A percentile compares a stretch with the other conserved stretches of the same genome.
These are phyloP conservation scores for Octomys mimax DNA, from an alignment of 2,797 vertebrate species.

Conservation along the genomic window DNA sequence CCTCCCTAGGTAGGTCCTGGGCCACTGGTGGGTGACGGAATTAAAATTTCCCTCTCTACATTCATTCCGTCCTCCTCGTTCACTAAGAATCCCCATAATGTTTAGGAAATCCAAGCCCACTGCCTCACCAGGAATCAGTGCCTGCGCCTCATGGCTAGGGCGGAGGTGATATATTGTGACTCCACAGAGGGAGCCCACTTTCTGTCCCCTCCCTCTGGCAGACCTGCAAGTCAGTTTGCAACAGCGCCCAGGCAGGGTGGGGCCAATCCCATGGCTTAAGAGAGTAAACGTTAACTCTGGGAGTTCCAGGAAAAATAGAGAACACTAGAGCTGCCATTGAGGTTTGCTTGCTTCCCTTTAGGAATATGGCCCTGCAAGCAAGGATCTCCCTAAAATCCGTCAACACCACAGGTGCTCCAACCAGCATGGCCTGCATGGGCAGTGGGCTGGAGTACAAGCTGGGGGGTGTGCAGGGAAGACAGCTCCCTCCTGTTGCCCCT, in stretches of 20 bases:
- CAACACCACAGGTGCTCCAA: background rate
- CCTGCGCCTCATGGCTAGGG: fast-evolving
- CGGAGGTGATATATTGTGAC: background rate
- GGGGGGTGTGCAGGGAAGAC: background rate
- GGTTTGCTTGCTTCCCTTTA: background rate
- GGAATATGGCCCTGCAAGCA: background rate
- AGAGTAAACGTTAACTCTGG: background rate
- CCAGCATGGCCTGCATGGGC: background rate
- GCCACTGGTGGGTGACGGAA: background rate
- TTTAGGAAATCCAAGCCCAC: background rate
- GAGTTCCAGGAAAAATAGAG: background rate
- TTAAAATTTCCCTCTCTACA: background rate
- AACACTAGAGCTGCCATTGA: background rate
- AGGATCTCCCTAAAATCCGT: background rate
- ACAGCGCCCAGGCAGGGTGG: background rate
- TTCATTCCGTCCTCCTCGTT: background rate
- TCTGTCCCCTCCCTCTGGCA: background rate
- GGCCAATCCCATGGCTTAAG: background rate
- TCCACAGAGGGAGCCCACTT: background rate
- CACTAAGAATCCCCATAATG: background rate
- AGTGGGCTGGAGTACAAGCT: background rate
- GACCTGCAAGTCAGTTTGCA: background rate
- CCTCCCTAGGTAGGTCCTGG: background rate
- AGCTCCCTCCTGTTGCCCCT: background rate
- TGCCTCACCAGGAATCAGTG: background rate